Evolutionary conservation across 2,888 invertebrate species (phyloP), one percentile per base, ranked within the genome.

Genomic region (Noctuana brunneofusca): DNA sequence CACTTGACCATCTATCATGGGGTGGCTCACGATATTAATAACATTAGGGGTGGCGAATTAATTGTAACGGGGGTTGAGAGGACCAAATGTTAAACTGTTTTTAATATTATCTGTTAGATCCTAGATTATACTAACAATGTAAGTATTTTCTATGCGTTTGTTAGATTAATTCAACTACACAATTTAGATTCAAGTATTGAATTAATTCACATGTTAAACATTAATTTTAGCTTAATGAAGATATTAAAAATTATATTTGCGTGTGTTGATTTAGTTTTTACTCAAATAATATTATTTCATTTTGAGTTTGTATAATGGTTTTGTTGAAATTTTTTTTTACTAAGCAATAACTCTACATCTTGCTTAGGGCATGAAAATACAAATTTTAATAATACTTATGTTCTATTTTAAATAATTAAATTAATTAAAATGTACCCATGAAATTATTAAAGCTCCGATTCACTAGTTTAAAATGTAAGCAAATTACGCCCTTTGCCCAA

Each of bases 31-130:
- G 73, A 73, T 80, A 81, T 82, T 85, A 83, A 86, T 84, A 80
- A 79, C 79, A 82, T 84, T 83, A 82, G 69, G 81, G 78, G 81
- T 81, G 81, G 74, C 71, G 80, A 75, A 85, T 84, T 86, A 86
- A 87, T 84, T 83, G 84, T 74, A 81, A 75, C 71, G 71, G 73
- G 76, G 76, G 74, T 68, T 67, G 69, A 67, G 71, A 71, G 76
- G 77, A 73, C 86, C 87, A 84, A 88, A 89, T 88, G 88, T 86
- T 89, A 88, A 88, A 87, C 83, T 83, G 82, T 81, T 87, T 86
- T 86, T 86, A 86, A 87, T 85, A 74, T 74, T 81, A 83, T 84
- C 83, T 75, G 58, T 70, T 49, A 55, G 41, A 76, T 78, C 76
- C n/a, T n/a, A n/a, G n/a, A n/a, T 72, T 71, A 71, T 69, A 68